Evolutionary conservation across 2,888 invertebrate species (phyloP), one percentile per base, ranked within the genome.

Genomic region (Coleophora flavipennella): DNA sequence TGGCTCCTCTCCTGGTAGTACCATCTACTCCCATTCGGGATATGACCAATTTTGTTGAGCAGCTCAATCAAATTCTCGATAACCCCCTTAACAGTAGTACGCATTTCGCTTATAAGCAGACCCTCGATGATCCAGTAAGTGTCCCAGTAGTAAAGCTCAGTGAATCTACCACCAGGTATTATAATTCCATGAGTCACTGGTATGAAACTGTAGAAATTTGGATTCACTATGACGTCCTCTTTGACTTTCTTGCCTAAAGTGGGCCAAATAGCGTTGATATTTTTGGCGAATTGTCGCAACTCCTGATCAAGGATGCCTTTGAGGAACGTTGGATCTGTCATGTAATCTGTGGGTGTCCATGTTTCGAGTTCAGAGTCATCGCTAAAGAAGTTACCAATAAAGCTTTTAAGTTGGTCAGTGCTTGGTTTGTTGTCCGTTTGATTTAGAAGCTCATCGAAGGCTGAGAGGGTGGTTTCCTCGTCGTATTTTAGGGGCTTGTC

Each of bases 101-200:
- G 63, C 94, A 95, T 94, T 45, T 90, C 92, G 43, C 91, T 91
- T 8, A 91, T 78, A 1, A 95, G 75, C 3, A 95, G 77, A 0
- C 95, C 95, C 61, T 92, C 90, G 32, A 95, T 85, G 38, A 93
- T 92, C 94, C 95, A 95, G 66, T 91, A 95, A 0, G 94, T 90
- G 59, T 95, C 95, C 95, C 95, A 95, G 63, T 95, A 95, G 66
- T 94, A 95, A 39, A 91, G 81, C 59, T 92, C 92, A 55, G 81
- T 75, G 78, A 95, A 88, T 64, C 95, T 58, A 46, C 95, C 88
- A 50, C 93, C 89, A 11, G 87, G 93, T 51, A 87, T 89, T 27
- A 91, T 87, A 45, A 91, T 91, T 7, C 89, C 89, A 45, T 93
- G 80, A 0, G 89, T 86, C 1, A 92, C 85, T 36, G 90, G 90